phyloP scores from a whole-genome alignment of 2,888 invertebrate species.

The Sympetrum striolatum region DNA sequence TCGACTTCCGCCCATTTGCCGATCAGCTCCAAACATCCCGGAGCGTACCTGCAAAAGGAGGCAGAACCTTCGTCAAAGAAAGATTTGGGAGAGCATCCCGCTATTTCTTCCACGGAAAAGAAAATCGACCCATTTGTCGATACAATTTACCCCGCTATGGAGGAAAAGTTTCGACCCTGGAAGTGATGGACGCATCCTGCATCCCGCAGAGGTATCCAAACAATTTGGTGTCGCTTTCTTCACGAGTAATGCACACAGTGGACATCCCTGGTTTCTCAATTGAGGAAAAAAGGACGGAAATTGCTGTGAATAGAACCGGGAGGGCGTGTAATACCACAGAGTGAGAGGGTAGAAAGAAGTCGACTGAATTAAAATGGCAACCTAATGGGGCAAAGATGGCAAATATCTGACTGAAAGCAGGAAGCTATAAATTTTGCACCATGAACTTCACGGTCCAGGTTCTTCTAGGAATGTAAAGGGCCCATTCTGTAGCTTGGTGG shows the following conservation, averaged over 20 bases:
- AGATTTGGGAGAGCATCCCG: not conserved
- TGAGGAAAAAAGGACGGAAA: not conserved
- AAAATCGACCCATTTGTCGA: not conserved
- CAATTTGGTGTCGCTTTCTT: not conserved
- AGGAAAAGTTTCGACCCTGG: not conserved
- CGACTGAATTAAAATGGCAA: no score
- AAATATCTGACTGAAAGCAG: no score
- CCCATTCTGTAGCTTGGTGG: no score
- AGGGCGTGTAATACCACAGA: not conserved
- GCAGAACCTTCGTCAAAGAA: not conserved
- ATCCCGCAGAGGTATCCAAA: not conserved
- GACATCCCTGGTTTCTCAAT: not conserved
- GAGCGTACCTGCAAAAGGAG: not conserved
- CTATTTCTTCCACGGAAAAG: not conserved
- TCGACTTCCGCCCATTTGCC: conserved; percentile 11
- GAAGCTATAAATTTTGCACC: no score
- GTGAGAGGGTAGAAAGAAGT: not conserved
- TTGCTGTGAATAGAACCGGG: not conserved
- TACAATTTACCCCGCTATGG: not conserved
- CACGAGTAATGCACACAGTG: not conserved
- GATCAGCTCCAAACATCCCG: not conserved
- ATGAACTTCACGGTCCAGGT: no score
- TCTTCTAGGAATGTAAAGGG: no score
- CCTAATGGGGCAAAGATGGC: no score
- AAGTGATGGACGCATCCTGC: conserved; percentile 6